Conservation (phyloP, 2,113 vertebrate genomes). For the Atlantisia rogersi region DNA sequence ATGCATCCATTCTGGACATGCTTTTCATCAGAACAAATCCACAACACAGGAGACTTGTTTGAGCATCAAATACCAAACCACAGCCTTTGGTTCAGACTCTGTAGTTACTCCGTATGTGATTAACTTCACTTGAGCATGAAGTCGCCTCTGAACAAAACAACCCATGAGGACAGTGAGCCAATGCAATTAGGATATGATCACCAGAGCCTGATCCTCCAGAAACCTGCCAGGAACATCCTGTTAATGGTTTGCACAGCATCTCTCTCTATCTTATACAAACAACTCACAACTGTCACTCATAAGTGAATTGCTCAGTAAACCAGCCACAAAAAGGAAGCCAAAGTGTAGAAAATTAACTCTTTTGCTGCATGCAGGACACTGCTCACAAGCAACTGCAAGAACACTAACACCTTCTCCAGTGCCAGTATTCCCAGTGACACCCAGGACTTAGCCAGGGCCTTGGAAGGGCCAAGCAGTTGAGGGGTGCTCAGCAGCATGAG, state of each 20-base stretch:
- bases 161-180: background rate
- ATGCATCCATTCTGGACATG: background rate
- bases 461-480: background rate
- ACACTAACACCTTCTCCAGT: background rate
- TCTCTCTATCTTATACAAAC: background rate
- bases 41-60: background rate
- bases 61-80: background rate
- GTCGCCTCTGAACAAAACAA: background rate
- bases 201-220: background rate
- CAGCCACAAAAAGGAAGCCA: background rate
- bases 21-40: background rate
- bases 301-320: background rate
- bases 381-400: background rate
- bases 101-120: background rate
- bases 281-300: background rate
- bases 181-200: background rate
- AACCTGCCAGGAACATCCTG: background rate
- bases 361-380: background rate
- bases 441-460: background rate
- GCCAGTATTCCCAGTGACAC: background rate
- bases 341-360: background rate
- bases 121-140: background rate
- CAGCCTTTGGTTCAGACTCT: background rate
- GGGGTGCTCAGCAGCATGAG: background rate
- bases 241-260: background rate